A percentile compares a stretch with the other conserved stretches of the same genome.
Conservation (phyloP, 2,888 invertebrate genomes). For the Orthosia cruda region DNA sequence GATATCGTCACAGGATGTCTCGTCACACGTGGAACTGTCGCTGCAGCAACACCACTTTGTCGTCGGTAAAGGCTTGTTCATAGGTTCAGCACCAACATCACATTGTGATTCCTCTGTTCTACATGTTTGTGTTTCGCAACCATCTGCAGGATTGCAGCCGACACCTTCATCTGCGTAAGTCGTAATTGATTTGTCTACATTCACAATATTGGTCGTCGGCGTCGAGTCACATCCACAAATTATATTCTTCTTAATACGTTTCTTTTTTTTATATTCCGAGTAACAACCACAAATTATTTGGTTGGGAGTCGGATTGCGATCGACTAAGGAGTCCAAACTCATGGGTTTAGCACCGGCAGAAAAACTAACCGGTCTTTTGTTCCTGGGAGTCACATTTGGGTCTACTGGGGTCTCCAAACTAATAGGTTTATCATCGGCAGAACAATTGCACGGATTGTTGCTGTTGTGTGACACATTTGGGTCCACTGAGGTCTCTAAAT, state of each 20-base stretch:
- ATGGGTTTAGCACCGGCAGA: constrained; percentile 14
- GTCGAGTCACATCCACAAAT: constrained; percentile 61
- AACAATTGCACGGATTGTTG: constrained; percentile 70
- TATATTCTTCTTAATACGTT: constrained; percentile 33
- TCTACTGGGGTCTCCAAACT: constrained; percentile 56
- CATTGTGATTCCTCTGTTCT: not conserved
- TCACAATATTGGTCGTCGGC: constrained; percentile 16
- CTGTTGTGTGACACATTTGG: constrained; percentile 9
- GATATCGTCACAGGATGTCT: not conserved
- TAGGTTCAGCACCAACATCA: not conserved
- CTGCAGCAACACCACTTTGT: constrained; percentile 10
- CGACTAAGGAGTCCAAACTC: constrained; percentile 55
- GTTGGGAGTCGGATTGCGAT: constrained; percentile 1
- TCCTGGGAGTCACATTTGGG: constrained; percentile 3
- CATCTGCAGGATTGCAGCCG: constrained; percentile 57
- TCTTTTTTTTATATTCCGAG: constrained; percentile 23
- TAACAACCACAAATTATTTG: constrained; percentile 63
- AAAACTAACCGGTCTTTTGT: constrained; percentile 71
- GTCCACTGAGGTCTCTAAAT: constrained; percentile 55
- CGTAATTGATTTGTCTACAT: constrained; percentile 73
- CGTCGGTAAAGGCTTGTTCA: not conserved
- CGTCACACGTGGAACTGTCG: constrained; percentile 9
- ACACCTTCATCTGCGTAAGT: constrained; percentile 74
- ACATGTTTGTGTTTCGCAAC: constrained; percentile 69
- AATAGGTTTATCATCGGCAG: constrained; percentile 21